These are phyloP conservation scores for Condylostylus longicornis DNA, from an alignment of 1,140 invertebrate genomes.

Conservation along the genomic window DNA sequence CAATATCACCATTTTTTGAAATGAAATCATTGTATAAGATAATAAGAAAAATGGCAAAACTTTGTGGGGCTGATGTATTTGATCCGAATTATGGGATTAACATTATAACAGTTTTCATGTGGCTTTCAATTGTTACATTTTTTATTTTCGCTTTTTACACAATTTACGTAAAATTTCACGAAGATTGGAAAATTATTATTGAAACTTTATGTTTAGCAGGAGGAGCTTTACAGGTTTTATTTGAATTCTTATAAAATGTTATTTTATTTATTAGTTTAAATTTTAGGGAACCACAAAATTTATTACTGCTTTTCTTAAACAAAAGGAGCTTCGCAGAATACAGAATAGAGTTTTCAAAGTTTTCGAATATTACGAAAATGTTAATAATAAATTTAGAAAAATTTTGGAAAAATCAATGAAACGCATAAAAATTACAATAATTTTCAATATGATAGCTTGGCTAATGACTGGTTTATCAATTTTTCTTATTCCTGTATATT, in stretches of 20 bases:
- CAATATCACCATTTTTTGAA: too few species aligned
- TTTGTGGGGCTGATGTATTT: neutral
- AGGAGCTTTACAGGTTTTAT: neutral
- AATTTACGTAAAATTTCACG: neutral
- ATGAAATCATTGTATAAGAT: too few species aligned
- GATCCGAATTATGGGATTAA: neutral
- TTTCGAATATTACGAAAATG: neutral
- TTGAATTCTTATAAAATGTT: neutral
- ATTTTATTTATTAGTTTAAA: neutral
- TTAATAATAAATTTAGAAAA: neutral
- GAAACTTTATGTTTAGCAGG: neutral
- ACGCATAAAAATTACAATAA: neutral
- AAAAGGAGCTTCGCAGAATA: neutral
- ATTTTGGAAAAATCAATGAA: neutral
- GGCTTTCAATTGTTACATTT: neutral
- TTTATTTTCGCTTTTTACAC: neutral
- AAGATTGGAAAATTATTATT: neutral
- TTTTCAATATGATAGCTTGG: neutral
- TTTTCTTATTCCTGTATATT: neutral
- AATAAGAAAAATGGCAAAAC: too few species aligned
- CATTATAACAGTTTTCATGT: neutral
- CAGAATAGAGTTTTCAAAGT: neutral
- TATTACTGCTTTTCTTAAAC: neutral
- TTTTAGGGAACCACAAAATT: neutral
- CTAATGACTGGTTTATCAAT: neutral